Evolutionary conservation across 2,113 vertebrate genomes (phyloP), one percentile per base, ranked within the genome.

Genomic region (Ahaetulla prasina): DNA sequence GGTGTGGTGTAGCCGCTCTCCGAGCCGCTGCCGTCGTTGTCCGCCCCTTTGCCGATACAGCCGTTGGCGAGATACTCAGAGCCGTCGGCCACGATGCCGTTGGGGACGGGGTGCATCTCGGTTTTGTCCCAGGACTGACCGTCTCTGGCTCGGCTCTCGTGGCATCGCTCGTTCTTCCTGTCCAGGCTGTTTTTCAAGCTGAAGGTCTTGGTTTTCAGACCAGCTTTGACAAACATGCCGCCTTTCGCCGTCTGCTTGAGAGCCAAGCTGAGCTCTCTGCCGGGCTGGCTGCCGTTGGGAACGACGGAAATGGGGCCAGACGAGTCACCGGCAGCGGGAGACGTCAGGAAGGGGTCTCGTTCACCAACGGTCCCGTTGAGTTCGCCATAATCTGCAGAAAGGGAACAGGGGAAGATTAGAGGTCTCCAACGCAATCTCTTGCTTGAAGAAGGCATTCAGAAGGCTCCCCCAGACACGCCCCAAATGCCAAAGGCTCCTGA

Each of bases 1-100:
- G 98, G 98, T 0, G 98, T 99, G 85, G 98, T 99, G 95, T 99
- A 99, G 95, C 99, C 98, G 89, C 98, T 99, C 96, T 99, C 99
- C 0, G 99, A 99, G 93, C 99, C 98, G 14, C 99, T 99, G 89
- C 99, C 98, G 94, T 99, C 99, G 52, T 99, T 99, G 93, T 99
- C 99, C 0, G 97, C 96, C 89, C 97, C 97, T 96, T 98, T 99
- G 96, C 98, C 96, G 88, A 98, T 97, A 91, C 98, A 99, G 96
- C 99, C 99, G 96, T 99, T 99, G 23, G 98, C 98, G 95, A 99
- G 98, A 84, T 98, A 98, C 95, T 97, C 96, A 95, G 98, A 98
- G 96, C 95, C 97, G 87, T 86, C 97, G 74, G 98, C 98, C 89
- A 98, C 96, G 90, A 99, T 94, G 6, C 99, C 99, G 57, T 99